phyloP scores from a whole-genome alignment of 2,888 invertebrate species.

The Pantelozetes paolii region DNA sequence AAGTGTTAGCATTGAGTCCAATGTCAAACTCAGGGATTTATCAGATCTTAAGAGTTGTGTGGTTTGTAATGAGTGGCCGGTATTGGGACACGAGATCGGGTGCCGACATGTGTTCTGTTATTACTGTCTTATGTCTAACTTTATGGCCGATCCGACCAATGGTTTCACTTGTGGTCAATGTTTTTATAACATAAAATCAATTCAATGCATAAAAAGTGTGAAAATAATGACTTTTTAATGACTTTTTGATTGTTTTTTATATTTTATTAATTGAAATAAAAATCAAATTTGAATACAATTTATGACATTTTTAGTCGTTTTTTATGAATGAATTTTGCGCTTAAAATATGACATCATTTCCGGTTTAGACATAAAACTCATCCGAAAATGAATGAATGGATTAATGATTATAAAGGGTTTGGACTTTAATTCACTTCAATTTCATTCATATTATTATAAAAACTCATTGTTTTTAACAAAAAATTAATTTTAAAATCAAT shows the following conservation, averaged over 20 bases:
- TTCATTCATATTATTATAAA: no score
- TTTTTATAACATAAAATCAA: constrained; percentile 17
- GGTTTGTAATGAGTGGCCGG: constrained; percentile 21
- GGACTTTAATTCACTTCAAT: no score
- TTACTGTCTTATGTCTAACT: constrained; percentile 32
- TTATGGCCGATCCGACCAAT: constrained; percentile 8
- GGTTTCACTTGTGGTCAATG: constrained; percentile 9
- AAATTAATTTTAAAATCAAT: no score
- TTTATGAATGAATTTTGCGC: no score
- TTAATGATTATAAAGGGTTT: no score
- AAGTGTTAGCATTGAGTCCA: neutral
- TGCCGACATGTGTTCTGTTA: constrained; percentile 36
- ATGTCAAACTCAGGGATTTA: neutral
- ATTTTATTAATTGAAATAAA: no score
- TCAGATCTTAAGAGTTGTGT: constrained; percentile 1
- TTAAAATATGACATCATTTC: no score
- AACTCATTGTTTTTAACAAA: no score
- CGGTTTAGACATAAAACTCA: no score
- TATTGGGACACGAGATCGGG: constrained; percentile 1
- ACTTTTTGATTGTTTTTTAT: neutral
- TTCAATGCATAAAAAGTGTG: constrained; percentile 10
- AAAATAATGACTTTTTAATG: neutral
- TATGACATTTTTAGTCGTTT: no score
- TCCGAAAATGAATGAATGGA: no score
- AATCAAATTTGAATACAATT: no score